Evolutionary conservation across 1,140 invertebrate species (phyloP), one percentile per base, ranked within the genome.

Genomic region (Hyles vespertilio): DNA sequence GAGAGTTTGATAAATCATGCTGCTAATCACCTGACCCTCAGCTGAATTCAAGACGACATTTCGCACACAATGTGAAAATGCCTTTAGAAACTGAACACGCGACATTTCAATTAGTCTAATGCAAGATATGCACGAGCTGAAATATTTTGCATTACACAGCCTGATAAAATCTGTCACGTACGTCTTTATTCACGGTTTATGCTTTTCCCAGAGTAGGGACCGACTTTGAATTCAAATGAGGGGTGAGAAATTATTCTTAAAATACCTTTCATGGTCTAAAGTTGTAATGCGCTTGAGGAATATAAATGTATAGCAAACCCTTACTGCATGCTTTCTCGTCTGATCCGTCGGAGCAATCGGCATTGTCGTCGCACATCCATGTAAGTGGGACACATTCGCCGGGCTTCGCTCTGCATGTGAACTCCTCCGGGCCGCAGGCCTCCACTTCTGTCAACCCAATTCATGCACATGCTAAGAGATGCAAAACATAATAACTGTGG

Each of bases 321-420:
- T 96, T 96, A 97, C 96, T 96, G 93, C 96, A 96, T 89, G 93
- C 92, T 88, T 93, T 92, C 81, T 97, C 96, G 89, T 98, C 97
- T 65, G 95, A 96, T 68, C 93, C 95, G 87, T 97, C 96, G 56
- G 92, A 92, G 90, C 97, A 98, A 91, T 98, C 97, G 36, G 91
- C 84, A 80, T 94, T 94, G 78, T 94, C 94, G 88, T 98, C 96
- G 84, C 97, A 98, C 91, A 97, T 95, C 96, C 96, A 98, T 44
- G 94, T 94, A 68, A 96, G 91, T 55, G 96, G 95, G 60, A 98
- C 94, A 84, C 96, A 98, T 89, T 96, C 94, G 50, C 95, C 95
- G 56, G 91, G 92, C 62, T 91, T 91, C 43, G 92, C 93, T 66
- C 94, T 92, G 84, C 96, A 98, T 8, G 94, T 94, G 88, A 96